phyloP scores from a whole-genome alignment of 1,140 invertebrate species.

The Heliothis subflexa region DNA sequence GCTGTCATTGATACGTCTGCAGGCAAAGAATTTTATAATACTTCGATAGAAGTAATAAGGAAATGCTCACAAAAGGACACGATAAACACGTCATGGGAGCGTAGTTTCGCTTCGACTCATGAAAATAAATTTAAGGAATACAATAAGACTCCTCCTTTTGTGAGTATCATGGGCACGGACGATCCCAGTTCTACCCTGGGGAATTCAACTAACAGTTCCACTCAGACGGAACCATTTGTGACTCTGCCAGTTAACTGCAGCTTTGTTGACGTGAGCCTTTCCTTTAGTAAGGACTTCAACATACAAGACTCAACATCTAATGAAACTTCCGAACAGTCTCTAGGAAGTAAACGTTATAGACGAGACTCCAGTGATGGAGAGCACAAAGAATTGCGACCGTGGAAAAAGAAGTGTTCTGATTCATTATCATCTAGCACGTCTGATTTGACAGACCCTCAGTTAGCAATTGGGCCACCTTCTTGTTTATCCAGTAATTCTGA shows the following conservation, averaged over 20 bases:
- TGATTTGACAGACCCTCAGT: slow-evolving; percentile 62
- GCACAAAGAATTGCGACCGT: slow-evolving; percentile 59
- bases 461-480: slow-evolving; percentile 49
- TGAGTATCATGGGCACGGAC: slow-evolving; percentile 68
- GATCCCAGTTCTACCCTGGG: slow-evolving; percentile 55
- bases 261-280: slow-evolving; percentile 64
- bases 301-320: slow-evolving; percentile 62
- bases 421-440: slow-evolving; percentile 64
- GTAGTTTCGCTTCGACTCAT: slow-evolving; percentile 63
- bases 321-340: slow-evolving; percentile 62
- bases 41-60: slow-evolving; percentile 75
- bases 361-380: slow-evolving; percentile 65
- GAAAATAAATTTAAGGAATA: slow-evolving; percentile 58
- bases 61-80: slow-evolving; percentile 64
- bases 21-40: slow-evolving; percentile 57
- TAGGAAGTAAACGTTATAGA: slow-evolving; percentile 68
- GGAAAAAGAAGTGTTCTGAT: slow-evolving; percentile 73
- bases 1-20: slow-evolving; percentile 56
- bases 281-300: slow-evolving; percentile 68
- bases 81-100: slow-evolving; percentile 75
- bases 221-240: slow-evolving; percentile 67
- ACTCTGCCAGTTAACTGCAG: slow-evolving; percentile 56
- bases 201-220: slow-evolving; percentile 61
- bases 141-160: slow-evolving; percentile 69
- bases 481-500: slow-evolving; percentile 75